Evolutionary conservation across 1,140 invertebrate species (phyloP).

Genomic region (Dendroctonus ponderosae): DNA sequence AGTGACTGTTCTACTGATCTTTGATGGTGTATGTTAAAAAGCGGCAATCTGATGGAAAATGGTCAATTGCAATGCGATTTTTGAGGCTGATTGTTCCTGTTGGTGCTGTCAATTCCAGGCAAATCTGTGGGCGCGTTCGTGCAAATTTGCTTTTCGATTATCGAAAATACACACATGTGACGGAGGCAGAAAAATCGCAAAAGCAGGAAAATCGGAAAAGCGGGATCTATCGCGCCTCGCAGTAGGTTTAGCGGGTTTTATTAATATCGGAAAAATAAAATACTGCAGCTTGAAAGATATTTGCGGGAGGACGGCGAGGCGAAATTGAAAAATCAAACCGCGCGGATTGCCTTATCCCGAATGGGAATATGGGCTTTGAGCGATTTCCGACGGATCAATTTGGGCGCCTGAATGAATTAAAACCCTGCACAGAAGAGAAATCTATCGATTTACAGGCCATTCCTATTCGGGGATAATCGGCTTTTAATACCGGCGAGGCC

Average conservation of each 20-base stretch:
- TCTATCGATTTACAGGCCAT: not conserved
- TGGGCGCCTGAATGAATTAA: slow-evolving; percentile 5
- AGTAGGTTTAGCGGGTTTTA: slow-evolving; percentile 27
- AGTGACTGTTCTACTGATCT: too few species aligned
- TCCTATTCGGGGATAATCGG: slow-evolving; percentile 3
- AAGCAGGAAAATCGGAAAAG: slow-evolving; percentile 15
- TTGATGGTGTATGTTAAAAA: too few species aligned
- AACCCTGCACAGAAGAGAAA: not conserved
- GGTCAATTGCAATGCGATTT: too few species aligned
- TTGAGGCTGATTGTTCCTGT: too few species aligned
- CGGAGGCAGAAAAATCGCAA: slow-evolving; percentile 6
- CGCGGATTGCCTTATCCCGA: slow-evolving; percentile 23
- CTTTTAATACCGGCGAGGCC: slow-evolving; percentile 18
- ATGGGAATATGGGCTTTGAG: slow-evolving; percentile 10
- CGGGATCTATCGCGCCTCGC: slow-evolving; percentile 25
- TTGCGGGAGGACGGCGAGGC: not conserved
- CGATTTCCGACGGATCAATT: slow-evolving; percentile 18
- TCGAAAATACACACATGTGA: slow-evolving; percentile 20
- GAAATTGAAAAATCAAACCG: slow-evolving; percentile 31
- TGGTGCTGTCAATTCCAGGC: too few species aligned
- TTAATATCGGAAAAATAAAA: slow-evolving; percentile 31
- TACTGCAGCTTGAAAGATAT: slow-evolving; percentile 13
- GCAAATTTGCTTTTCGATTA: slow-evolving; percentile 46
- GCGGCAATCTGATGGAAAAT: too few species aligned
- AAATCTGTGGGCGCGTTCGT: slow-evolving; percentile 28